Evolutionary conservation across 2,888 invertebrate genomes (phyloP).

Genomic region (Baccha elongata): DNA sequence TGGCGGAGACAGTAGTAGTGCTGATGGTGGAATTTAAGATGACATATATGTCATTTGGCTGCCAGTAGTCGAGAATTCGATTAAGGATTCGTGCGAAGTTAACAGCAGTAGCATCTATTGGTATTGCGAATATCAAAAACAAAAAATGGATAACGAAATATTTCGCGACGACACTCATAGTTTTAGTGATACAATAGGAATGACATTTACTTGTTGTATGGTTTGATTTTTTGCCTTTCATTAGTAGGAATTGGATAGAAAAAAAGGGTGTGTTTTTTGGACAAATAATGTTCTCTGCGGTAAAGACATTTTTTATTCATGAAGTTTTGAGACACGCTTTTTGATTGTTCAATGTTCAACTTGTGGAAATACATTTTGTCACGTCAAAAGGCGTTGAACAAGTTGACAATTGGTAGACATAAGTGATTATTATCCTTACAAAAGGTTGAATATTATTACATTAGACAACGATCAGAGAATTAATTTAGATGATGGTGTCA

Average conservation of each 20-base stretch:
- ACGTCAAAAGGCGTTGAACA: not conserved
- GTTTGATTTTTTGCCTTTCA: not conserved
- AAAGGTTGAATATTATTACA: not conserved
- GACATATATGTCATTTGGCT: slow-evolving; percentile 62
- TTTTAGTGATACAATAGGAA: slow-evolving; percentile 15
- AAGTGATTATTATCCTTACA: not conserved
- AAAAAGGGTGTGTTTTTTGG: not conserved
- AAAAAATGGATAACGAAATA: slow-evolving; percentile 22
- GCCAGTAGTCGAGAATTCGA: slow-evolving; percentile 60
- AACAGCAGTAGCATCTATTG: slow-evolving; percentile 5
- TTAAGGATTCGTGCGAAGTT: slow-evolving; percentile 42
- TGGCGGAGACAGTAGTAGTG: not conserved
- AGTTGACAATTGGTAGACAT: not conserved
- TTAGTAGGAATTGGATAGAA: not conserved
- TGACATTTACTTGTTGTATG: not conserved
- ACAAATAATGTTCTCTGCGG: not conserved
- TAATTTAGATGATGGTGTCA: too few species aligned
- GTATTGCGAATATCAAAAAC: slow-evolving; percentile 4
- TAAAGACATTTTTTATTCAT: not conserved
- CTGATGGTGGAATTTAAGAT: slow-evolving; percentile 53
- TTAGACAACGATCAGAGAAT: not conserved
- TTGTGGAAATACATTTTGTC: not conserved
- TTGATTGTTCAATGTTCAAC: not conserved
- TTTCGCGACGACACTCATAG: slow-evolving; percentile 42
- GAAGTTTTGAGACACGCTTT: not conserved